phyloP scores from a whole-genome alignment of 2,797 vertebrate species.

The Scarus forsteni region DNA sequence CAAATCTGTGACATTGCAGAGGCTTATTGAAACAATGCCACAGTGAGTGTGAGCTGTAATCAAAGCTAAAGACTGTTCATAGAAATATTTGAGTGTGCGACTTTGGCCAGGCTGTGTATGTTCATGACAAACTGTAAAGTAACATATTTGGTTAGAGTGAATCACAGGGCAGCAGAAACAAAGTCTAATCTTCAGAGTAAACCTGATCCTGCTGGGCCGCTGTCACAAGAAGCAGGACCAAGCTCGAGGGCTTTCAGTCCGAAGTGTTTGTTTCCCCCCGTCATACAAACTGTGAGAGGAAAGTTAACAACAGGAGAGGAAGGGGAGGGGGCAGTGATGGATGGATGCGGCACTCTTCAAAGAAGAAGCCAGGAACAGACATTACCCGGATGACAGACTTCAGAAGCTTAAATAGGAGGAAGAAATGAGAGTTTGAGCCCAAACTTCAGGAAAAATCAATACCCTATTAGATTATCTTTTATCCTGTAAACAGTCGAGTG shows the following conservation, averaged over 20 bases:
- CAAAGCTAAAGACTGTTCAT: too few relatives aligned
- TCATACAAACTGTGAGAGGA: slow-evolving; percentile 12
- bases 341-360: slow-evolving; percentile 6
- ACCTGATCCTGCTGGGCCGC: slow-evolving; percentile 32
- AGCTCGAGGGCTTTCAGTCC: slow-evolving; percentile 13
- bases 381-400: neutral
- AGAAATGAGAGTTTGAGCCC: slow-evolving; percentile 2
- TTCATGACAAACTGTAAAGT: neutral
- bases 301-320: neutral
- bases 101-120: too few relatives aligned
- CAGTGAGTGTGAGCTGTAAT: too few relatives aligned
- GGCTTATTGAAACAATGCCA: too few relatives aligned
- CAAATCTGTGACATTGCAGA: too few relatives aligned
- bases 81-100: too few relatives aligned
- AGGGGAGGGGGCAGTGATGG: neutral
- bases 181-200: slow-evolving; percentile 26
- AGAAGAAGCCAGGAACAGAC: slow-evolving; percentile 1
- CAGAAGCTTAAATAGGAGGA: neutral
- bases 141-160: slow-evolving; percentile 11
- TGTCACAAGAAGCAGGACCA: neutral
- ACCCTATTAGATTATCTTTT: slow-evolving; percentile 2
- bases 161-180: slow-evolving; percentile 20
- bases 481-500: slow-evolving; percentile 6
- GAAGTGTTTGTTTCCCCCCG: slow-evolving; percentile 31
- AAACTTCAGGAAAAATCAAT: slow-evolving; percentile 13